Base-by-base conservation (phyloP, 2,888 invertebrate genomes). In the Drosophila nigritarsus region DNA sequence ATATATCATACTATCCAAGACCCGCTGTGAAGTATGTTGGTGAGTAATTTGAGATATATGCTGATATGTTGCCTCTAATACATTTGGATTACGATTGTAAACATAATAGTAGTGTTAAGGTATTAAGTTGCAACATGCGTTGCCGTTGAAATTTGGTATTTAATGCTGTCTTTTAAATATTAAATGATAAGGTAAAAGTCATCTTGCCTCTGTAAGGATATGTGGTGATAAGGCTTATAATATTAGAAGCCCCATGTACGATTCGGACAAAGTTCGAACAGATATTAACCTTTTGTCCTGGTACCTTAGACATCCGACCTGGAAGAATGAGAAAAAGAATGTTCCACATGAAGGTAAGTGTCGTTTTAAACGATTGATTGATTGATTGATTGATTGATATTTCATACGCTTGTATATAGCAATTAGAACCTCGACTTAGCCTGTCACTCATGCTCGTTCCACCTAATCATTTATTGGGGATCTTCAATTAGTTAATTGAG, bases 261-360 rank as follows among this genome's bases (percentile, higher is more conserved):
- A 94, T 78, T 95, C 95, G 92, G 96, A 97, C 90, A 96, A 96
- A 93, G 95, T 97, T 93, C 95, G 95, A 93, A 96, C 95, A 93
- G 97, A 97, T 94, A 97, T 97, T 93, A 96, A 96, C 92, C 95
- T 97, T 91, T 95, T 97, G 92, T 97, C 97, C 92, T 97, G 96
- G 94, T 97, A 97, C 95, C 96, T 96, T 94, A 96, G 96, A 94
- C 96, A 96, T 93, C 95, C 96, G 87, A 95, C 95, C 87, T 96
- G 95, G 73, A 90, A 89, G 68, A 83, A 63, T 79, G 87, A 87
- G 67, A 90, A 86, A 73, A 62, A 66, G 49, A 77, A 82, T 73
- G 75, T 73, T 67, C 65, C 82, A 79, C 78, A 75, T 58, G 81
- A 89, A 92, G 91, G 92, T 92, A 91, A 83, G 91, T 89, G 56